These are phyloP conservation scores for Ophion costatus DNA, from an alignment of 2,888 invertebrate genomes.

Conservation along the genomic window DNA sequence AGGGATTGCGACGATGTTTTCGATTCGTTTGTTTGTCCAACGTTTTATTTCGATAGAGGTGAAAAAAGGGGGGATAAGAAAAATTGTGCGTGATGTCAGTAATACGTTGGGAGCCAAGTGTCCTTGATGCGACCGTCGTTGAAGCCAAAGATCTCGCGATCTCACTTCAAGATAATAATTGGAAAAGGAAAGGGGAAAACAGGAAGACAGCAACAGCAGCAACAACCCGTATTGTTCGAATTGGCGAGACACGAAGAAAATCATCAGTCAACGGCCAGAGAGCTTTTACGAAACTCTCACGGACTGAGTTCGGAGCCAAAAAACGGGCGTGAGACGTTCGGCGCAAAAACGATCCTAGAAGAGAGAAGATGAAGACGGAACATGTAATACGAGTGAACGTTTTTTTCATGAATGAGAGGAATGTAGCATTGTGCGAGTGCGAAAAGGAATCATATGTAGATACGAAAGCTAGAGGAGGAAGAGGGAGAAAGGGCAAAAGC, in stretches of 20 bases:
- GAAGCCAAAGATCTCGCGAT: slow-evolving; percentile 83
- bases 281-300: slow-evolving; percentile 72
- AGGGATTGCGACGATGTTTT: slow-evolving; percentile 70
- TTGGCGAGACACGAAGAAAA: slow-evolving; percentile 67
- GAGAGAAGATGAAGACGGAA: slow-evolving; percentile 56
- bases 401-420: slow-evolving; percentile 37
- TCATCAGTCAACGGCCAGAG: slow-evolving; percentile 71
- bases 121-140: slow-evolving; percentile 84
- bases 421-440: slow-evolving; percentile 16
- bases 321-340: slow-evolving; percentile 82
- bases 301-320: slow-evolving; percentile 82
- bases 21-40: slow-evolving; percentile 25
- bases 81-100: slow-evolving; percentile 80
- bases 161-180: slow-evolving; percentile 73
- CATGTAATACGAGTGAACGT: slow-evolving; percentile 48
- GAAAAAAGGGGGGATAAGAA: slow-evolving; percentile 18
- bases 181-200: slow-evolving; percentile 23
- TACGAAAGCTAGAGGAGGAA: slow-evolving; percentile 30
- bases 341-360: slow-evolving; percentile 83
- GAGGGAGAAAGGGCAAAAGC: slow-evolving; percentile 35
- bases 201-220: slow-evolving; percentile 28
- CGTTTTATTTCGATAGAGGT: slow-evolving; percentile 42
- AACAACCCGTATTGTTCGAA: slow-evolving; percentile 60
- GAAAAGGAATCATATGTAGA: slow-evolving; percentile 20
- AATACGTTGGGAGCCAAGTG: slow-evolving; percentile 83